phyloP scores from a whole-genome alignment of 2,888 invertebrate genomes.

The Polia nebulosa region DNA sequence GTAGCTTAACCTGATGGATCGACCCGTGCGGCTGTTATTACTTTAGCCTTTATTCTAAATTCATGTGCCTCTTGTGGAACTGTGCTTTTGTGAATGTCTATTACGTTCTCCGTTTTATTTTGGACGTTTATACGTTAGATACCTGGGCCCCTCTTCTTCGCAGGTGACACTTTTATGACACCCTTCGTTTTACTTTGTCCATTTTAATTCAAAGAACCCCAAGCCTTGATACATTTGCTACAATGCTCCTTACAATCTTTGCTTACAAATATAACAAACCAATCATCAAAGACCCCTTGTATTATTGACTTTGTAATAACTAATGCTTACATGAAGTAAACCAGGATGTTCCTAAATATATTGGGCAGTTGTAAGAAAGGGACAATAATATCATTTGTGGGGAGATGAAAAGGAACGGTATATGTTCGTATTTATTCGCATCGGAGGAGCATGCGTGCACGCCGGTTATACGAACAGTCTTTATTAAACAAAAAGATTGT shows the following conservation, averaged over 20 bases:
- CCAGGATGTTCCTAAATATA: slow-evolving; percentile 48
- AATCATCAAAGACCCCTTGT: slow-evolving; percentile 29
- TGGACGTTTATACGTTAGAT: neutral
- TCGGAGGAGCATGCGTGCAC: slow-evolving; percentile 50
- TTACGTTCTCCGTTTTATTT: neutral
- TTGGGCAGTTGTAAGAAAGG: slow-evolving; percentile 45
- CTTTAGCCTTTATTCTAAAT: neutral
- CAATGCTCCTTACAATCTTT: slow-evolving; percentile 19
- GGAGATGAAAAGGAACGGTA: slow-evolving; percentile 38
- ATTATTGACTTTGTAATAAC: slow-evolving; percentile 14
- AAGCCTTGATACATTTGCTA: slow-evolving; percentile 9
- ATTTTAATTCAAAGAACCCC: slow-evolving; percentile 13
- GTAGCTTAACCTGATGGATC: too few species aligned
- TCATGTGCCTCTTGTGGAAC: neutral
- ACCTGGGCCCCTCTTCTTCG: neutral
- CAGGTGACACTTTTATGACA: neutral
- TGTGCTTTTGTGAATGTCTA: too few species aligned
- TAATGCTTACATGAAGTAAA: slow-evolving; percentile 25
- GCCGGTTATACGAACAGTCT: slow-evolving; percentile 34
- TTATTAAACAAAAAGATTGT: slow-evolving; percentile 34
- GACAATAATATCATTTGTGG: slow-evolving; percentile 41
- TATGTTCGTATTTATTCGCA: slow-evolving; percentile 49
- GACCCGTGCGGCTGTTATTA: too few species aligned
- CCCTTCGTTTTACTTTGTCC: slow-evolving; percentile 1
- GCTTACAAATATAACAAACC: slow-evolving; percentile 22